phyloP scores from a whole-genome alignment of 2,113 vertebrate species.

The Oncorhynchus masou region DNA sequence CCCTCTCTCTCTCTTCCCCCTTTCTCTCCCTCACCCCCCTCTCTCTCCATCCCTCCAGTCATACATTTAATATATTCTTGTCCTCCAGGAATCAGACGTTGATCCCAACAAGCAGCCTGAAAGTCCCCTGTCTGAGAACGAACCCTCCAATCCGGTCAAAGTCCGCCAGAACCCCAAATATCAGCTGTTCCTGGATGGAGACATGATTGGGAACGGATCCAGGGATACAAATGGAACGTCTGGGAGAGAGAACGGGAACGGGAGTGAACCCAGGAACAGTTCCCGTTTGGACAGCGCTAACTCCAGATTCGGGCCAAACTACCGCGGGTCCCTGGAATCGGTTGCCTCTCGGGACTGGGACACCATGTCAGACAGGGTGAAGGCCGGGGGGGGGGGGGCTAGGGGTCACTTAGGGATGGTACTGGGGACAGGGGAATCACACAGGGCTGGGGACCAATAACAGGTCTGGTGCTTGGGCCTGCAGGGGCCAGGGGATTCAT shows the following conservation, averaged over 20 bases:
- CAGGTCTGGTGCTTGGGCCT: no score
- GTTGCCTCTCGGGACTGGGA: constrained; percentile 69
- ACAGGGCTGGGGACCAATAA: neutral
- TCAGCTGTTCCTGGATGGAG: constrained; percentile 65
- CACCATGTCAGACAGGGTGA: constrained; percentile 66
- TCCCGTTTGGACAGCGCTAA: constrained; percentile 51
- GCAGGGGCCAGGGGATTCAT: no score
- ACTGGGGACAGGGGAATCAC: neutral
- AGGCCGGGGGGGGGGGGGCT: neutral
- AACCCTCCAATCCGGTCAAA: constrained; percentile 39
- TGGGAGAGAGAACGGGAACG: constrained; percentile 47
- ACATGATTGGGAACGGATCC: constrained; percentile 50
- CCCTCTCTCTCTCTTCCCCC: neutral
- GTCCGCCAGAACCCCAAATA: constrained; percentile 63
- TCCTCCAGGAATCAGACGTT: constrained; percentile 61
- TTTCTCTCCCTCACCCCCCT: neutral
- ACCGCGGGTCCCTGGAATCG: constrained; percentile 71
- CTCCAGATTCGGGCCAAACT: constrained; percentile 42
- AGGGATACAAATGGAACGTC: constrained; percentile 48
- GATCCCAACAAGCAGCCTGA: constrained; percentile 57
- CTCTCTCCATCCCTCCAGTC: neutral
- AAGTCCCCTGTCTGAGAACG: constrained; percentile 58
- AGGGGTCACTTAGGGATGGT: neutral
- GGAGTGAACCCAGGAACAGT: constrained; percentile 17
- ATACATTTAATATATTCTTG: neutral